Evolutionary conservation across 2,113 vertebrate genomes (phyloP), one percentile per base, ranked within the genome.

Genomic region (Cisticola juncidis): DNA sequence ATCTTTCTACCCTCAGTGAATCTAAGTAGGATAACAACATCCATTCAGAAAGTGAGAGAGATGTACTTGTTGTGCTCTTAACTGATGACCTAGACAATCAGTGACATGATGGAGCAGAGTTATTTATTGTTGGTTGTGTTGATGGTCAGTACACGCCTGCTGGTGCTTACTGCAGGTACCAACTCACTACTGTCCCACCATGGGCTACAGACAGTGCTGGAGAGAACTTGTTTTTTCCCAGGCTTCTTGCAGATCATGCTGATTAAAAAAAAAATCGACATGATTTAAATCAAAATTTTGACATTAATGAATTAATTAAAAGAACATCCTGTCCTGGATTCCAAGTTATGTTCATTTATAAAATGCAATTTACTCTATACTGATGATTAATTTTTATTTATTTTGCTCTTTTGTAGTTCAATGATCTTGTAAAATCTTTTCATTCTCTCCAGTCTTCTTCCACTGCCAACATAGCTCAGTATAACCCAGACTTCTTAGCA

Each of bases 401-500:
- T 88, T 93, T 93, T 88, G 72, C 33, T 88, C 61, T 88, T 90
- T 96, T 95, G 92, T 25, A 86, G 81, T 94, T 88, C 92, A 78
- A 15, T 81, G 86, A 95, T 94, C 77, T 91, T 92, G 83, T 70
- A 83, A 94, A 92, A 88, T 60, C 77, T 89, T 93, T 90, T 93
- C 57, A 87, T 89, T 94, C 68, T 95, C 88, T 93, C 36, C 36
- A 9, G 9, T 86, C 79, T 94, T 94, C 74, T 68, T 89, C 31
- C 14, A 85, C 73, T 92, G 94, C 88, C 90, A 93, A 78, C 85
- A 92, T 5, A 94, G 48, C 80, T 96, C 92, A 68, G 60, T 88
- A 61, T 76, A 95, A 90, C 64, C 61, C 83, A 95, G 86, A 93
- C 82, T 91, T 95, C 95, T 90, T 62, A 92, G 57, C 83, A 96